Conservation (phyloP, 2,113 vertebrate species). For the Chionomys nivalis region DNA sequence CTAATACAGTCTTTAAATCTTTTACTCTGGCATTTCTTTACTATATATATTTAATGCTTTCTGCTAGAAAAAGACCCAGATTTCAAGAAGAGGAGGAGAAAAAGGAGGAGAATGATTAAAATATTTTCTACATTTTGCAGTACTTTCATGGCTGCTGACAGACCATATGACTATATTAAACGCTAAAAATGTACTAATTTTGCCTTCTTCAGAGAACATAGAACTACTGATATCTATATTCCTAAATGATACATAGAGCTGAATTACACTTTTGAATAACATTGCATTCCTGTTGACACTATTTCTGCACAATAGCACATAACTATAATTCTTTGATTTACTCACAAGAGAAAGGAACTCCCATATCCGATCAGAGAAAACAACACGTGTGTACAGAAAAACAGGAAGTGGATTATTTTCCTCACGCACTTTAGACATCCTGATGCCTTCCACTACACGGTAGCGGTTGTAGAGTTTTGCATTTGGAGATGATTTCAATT, state of each 20-base stretch:
- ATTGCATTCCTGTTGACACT: neutral
- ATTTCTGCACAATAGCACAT: neutral
- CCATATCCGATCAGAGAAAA: constrained; percentile 85
- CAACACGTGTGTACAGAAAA: constrained; percentile 89
- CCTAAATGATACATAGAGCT: neutral
- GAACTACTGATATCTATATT: neutral
- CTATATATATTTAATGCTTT: constrained; percentile 29
- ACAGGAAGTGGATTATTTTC: constrained; percentile 79
- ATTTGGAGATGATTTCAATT: constrained; percentile 73
- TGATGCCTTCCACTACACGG: constrained; percentile 87
- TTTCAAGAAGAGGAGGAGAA: neutral
- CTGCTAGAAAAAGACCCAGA: neutral
- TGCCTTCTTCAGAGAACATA: neutral
- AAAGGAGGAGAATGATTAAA: neutral
- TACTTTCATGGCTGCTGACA: neutral
- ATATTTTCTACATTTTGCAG: neutral
- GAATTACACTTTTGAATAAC: constrained; percentile 36
- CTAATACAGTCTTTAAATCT: neutral
- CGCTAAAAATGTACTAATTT: neutral
- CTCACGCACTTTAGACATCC: constrained; percentile 81
- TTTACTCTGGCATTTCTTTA: neutral
- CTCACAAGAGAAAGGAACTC: constrained; percentile 88
- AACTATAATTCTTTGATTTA: neutral
- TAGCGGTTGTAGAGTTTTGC: constrained; percentile 86
- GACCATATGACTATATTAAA: neutral